These are phyloP conservation scores for Columba janthina DNA, from an alignment of 2,113 vertebrate species.

Conservation along the genomic window DNA sequence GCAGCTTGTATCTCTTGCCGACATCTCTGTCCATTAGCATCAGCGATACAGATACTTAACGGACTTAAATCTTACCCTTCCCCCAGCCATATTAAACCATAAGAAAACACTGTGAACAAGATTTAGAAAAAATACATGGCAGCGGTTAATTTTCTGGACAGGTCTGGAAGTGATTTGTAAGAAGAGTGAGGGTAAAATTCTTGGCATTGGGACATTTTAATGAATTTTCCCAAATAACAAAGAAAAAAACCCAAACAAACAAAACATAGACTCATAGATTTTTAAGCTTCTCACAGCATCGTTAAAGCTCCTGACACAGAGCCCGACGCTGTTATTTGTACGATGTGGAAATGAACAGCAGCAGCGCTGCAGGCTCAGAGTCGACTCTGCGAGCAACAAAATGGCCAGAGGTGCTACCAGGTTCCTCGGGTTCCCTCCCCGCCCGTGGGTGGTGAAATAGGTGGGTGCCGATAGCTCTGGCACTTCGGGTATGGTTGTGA, in stretches of 20 bases:
- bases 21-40: not conserved
- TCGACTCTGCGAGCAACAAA: conserved; percentile 39
- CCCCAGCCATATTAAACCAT: not conserved
- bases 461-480: not conserved
- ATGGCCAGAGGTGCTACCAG: conserved; percentile 46
- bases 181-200: not conserved
- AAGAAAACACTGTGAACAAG: not conserved
- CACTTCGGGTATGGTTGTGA: not conserved
- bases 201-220: not conserved
- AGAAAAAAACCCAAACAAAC: not conserved
- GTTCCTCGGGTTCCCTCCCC: not conserved
- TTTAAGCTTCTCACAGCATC: conserved; percentile 51
- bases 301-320: conserved; percentile 47
- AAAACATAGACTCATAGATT: not conserved
- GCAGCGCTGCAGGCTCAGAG: conserved; percentile 32
- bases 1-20: not conserved
- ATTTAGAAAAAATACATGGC: not conserved
- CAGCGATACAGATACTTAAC: not conserved
- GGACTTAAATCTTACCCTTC: not conserved
- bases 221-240: conserved; percentile 16
- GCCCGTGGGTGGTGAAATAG: not conserved
- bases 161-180: not conserved
- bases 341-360: conserved; percentile 66
- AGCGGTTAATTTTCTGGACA: not conserved
- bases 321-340: conserved; percentile 28